Base-by-base conservation (phyloP, 2,888 invertebrate species). In the Idaea straminata region DNA sequence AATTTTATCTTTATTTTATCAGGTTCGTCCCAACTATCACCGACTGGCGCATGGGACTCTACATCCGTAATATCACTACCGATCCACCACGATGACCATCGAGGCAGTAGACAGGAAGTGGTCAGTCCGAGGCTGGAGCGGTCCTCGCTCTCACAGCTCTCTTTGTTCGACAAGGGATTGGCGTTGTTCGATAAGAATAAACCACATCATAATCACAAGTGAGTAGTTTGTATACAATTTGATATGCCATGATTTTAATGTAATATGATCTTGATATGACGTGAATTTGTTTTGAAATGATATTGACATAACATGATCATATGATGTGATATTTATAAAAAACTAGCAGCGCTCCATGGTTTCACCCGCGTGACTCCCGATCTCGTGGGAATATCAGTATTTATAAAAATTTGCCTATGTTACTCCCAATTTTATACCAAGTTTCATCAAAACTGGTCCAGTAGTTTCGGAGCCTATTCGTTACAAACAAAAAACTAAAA, bases 11-110 rank as follows among this genome's bases (percentile, higher is more conserved):
- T 25, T 68, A n/a, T 35, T 62, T n/a, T 36, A 58, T 0, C 81
- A 92, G 92, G 90, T 63, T 85, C 87, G 62, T 84, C 88, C 0
- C 92, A 92, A 71, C 77, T 92, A 67, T 93, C 93, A 0, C 92
- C 93, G 0, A 89, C 91, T 0, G 72, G 81, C 63, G 68, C 84
- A 64, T 91, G 91, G 91, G 92, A 92, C 75, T 83, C 83, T 7
- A 72, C 82, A 0, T 87, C 87, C 0, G 81, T 89, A 15, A 79
- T 83, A 0, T 89, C 89, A 5, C 79, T 89, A n/a, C 81, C 83
- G n/a, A 70, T 88, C n/a, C 83, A 84, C 62, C 80, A 83, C 65
- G 83, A 88, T 64, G 89, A 90, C 0, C 79, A 78, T 36, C 15
- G 7, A 74, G 83, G 83, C 3, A 73, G 74, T 63, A 79, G 82